These are phyloP conservation scores for Odiellus spinosus DNA, from an alignment of 2,888 invertebrate genomes.

Conservation along the genomic window DNA sequence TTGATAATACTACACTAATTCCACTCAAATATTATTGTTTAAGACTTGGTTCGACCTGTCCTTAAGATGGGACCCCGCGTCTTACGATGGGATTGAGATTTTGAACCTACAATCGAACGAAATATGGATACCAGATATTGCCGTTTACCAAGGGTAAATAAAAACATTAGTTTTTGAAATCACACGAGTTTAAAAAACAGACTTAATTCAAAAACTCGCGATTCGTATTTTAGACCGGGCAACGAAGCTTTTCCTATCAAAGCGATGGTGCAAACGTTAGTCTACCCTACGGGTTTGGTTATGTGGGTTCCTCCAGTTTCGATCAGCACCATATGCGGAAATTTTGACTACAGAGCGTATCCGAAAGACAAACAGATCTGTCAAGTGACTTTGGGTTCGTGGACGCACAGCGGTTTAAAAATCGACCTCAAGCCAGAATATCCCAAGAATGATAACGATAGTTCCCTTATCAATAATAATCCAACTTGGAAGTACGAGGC, in stretches of 20 bases:
- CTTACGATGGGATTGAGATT: neutral
- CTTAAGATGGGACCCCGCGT: neutral
- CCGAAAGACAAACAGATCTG: neutral
- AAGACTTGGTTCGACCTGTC: neutral
- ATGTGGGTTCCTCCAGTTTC: neutral
- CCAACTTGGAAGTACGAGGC: neutral
- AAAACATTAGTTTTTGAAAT: neutral
- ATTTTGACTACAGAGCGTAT: neutral
- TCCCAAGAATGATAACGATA: neutral
- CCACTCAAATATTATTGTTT: neutral
- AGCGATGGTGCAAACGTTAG: no score
- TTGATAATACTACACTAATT: no score
- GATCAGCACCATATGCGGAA: neutral
- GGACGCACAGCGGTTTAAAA: neutral
- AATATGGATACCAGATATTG: neutral
- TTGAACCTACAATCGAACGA: neutral
- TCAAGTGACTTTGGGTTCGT: neutral
- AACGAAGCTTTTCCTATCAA: no score
- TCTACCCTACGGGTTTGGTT: neutral
- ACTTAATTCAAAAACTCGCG: no score
- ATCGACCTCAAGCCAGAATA: neutral
- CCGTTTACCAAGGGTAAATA: neutral
- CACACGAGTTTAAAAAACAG: no score
- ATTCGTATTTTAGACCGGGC: no score
- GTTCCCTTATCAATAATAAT: neutral